Conservation (phyloP, 2,797 vertebrate species). For the Syndactyla subalaris region DNA sequence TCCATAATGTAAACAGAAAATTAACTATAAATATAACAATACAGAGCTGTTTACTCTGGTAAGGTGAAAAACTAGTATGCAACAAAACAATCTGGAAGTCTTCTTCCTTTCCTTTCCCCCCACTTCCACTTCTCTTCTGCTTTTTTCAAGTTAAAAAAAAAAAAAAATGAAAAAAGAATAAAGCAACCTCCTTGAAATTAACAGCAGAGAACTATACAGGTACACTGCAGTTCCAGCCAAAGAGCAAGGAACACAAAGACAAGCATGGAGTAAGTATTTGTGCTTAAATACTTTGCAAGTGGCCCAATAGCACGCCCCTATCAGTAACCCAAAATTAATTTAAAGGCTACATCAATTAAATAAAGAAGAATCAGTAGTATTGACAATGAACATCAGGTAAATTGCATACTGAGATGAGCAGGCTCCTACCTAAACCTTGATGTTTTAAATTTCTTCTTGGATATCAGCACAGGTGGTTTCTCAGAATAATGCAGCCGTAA, state of each 20-base stretch:
- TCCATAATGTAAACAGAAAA: no score
- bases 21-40: no score
- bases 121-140: no score
- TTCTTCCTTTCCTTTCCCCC: no score
- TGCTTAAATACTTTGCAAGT: not conserved
- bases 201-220: not conserved
- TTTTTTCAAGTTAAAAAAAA: no score
- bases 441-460: slow-evolving; percentile 97
- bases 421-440: slow-evolving; percentile 92
- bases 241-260: not conserved
- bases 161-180: no score
- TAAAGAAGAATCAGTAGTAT: not conserved
- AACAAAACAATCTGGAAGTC: no score
- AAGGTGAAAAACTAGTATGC: no score
- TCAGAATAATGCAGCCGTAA: slow-evolving; percentile 94
- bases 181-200: not conserved
- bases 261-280: not conserved
- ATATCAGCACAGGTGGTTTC: slow-evolving; percentile 90
- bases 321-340: not conserved
- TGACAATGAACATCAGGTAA: not conserved
- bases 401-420: not conserved
- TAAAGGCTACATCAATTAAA: not conserved
- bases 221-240: not conserved
- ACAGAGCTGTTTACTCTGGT: no score
- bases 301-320: not conserved